These are phyloP conservation scores for Nymphalis polychloros DNA, from an alignment of 2,888 invertebrate species.

Conservation along the genomic window DNA sequence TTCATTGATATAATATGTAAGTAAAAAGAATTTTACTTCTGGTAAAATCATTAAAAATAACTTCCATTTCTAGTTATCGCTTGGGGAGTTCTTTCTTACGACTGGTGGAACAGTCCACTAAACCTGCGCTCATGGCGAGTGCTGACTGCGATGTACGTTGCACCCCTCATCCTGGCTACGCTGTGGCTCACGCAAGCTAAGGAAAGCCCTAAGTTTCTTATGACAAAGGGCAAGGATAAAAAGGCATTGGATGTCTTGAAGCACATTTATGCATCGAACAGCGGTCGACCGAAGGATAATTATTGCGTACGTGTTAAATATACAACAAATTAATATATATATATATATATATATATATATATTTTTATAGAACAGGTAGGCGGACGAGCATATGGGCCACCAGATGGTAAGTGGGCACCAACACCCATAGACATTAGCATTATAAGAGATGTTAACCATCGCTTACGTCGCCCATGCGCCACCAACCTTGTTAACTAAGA, in stretches of 20 bases:
- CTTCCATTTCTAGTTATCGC: conserved; percentile 79
- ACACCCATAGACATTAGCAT: no score
- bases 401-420: no score
- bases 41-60: not conserved
- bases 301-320: conserved; percentile 56
- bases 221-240: conserved; percentile 82
- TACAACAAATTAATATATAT: no score
- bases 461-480: no score
- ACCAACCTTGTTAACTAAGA: no score
- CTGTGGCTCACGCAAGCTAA: conserved; percentile 70
- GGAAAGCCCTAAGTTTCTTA: conserved; percentile 90
- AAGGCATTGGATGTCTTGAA: conserved; percentile 78
- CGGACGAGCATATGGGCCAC: no score
- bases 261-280: conserved; percentile 60
- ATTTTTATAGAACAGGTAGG: no score
- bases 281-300: conserved; percentile 51
- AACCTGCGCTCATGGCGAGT: conserved; percentile 87
- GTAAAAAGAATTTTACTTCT: no score
- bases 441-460: no score
- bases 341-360: no score
- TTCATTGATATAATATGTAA: no score
- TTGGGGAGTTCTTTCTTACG: conserved; percentile 83
- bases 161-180: conserved; percentile 80
- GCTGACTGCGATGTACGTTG: conserved; percentile 83
- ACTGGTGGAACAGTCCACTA: conserved; percentile 62